Conservation (phyloP, 2,888 invertebrate genomes). For the Apantesis nais region DNA sequence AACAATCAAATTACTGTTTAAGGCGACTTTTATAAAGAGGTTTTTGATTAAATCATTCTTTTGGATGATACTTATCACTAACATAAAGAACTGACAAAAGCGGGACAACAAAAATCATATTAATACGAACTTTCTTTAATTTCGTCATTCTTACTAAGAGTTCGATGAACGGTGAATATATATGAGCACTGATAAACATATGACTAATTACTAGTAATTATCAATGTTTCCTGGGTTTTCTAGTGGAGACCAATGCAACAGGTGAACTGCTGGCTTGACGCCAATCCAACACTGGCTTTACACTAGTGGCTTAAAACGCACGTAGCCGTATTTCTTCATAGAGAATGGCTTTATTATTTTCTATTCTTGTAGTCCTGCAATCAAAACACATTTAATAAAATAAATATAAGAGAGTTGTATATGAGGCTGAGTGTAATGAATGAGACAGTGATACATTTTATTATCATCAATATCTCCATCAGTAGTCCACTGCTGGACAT, state of each 20-base stretch:
- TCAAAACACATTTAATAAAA: neutral
- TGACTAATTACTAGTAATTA: constrained; percentile 48
- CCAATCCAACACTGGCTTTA: constrained; percentile 40
- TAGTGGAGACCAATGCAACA: constrained; percentile 54
- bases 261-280: constrained; percentile 58
- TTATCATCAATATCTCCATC: no score
- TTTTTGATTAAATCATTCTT: neutral
- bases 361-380: neutral
- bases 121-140: constrained; percentile 5
- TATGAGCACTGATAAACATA: constrained; percentile 36
- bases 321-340: neutral
- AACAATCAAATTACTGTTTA: neutral
- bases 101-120: neutral
- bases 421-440: neutral
- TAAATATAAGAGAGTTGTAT: neutral
- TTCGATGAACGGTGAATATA: constrained; percentile 15
- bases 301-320: constrained; percentile 1
- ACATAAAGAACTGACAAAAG: neutral
- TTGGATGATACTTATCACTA: neutral
- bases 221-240: constrained; percentile 47
- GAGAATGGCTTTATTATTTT: neutral
- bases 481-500: no score
- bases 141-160: constrained; percentile 10
- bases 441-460: neutral
- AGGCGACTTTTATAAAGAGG: neutral